Percentiles rank a stretch among this genome's conserved stretches.
These are phyloP conservation scores for Eupsittula cactorum DNA, from an alignment of 2,113 vertebrate species.

Conservation along the genomic window DNA sequence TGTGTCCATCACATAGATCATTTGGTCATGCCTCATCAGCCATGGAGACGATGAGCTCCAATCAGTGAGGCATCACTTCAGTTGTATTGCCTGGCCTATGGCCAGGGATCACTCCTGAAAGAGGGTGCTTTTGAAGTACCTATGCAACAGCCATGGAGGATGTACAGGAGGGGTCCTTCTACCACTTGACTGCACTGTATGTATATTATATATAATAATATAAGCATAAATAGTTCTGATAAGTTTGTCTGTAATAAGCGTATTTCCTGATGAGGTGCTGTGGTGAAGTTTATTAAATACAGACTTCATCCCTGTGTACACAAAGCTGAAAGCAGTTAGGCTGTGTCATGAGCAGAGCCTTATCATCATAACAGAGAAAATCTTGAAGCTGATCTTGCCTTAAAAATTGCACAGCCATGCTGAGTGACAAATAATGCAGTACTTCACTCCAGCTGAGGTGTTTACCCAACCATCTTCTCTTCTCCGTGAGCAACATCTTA, in stretches of 20 bases:
- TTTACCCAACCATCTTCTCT: neutral
- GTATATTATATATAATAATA: neutral
- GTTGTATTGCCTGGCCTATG: neutral
- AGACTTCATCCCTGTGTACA: neutral
- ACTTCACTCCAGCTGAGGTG: conserved; percentile 1
- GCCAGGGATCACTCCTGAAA: neutral
- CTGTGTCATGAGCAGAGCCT: neutral
- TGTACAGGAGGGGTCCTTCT: neutral
- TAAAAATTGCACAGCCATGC: neutral
- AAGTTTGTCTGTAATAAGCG: neutral
- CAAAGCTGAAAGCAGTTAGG: neutral
- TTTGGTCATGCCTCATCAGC: neutral
- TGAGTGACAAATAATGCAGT: neutral
- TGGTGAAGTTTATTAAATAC: neutral
- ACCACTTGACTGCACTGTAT: neutral
- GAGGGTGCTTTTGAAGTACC: neutral
- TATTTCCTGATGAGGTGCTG: neutral
- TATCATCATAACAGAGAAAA: neutral
- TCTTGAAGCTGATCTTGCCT: neutral
- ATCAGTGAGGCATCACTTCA: neutral
- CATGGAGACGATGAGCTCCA: neutral
- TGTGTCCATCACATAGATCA: neutral
- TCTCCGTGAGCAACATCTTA: neutral
- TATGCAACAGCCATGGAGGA: neutral
- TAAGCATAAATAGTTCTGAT: neutral